Conservation (phyloP, 2,797 vertebrate species). For the Mallotus villosus region DNA sequence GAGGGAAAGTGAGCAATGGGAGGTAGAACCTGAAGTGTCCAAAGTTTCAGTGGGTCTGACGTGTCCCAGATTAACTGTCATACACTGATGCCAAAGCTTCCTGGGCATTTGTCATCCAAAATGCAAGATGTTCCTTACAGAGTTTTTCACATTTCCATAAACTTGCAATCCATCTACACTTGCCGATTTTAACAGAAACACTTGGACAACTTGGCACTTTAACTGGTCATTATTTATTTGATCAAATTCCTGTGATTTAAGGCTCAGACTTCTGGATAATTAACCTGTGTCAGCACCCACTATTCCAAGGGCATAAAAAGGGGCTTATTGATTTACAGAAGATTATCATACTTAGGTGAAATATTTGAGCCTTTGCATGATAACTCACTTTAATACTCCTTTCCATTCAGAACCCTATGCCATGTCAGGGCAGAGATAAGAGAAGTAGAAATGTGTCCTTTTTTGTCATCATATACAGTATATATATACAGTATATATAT, state of each 20-base stretch:
- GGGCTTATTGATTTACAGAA: conserved; percentile 76
- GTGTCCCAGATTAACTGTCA: conserved; percentile 66
- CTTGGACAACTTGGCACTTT: conserved; percentile 58
- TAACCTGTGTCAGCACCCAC: conserved; percentile 72
- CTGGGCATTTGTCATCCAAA: conserved; percentile 65
- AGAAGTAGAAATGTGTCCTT: conserved; percentile 30
- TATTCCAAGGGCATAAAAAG: conserved; percentile 47
- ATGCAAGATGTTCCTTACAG: conserved; percentile 41
- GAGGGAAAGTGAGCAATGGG: conserved; percentile 26
- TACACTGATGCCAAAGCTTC: conserved; percentile 58
- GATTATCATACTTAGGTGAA: conserved; percentile 69
- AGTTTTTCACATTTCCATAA: conserved; percentile 67
- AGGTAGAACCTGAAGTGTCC: conserved; percentile 42
- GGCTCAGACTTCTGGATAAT: conserved; percentile 63
- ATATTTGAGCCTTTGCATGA: conserved; percentile 33
- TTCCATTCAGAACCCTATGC: conserved; percentile 3
- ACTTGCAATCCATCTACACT: conserved; percentile 68
- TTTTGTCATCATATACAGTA: conserved; percentile 13
- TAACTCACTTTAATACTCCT: conserved; percentile 34
- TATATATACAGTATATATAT: too few relatives aligned
- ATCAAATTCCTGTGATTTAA: conserved; percentile 74
- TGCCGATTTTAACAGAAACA: conserved; percentile 60
- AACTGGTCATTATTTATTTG: conserved; percentile 75
- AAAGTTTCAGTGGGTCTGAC: conserved; percentile 58
- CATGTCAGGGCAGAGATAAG: conserved; percentile 11